Percentiles rank a stretch among this genome's conserved stretches.
Evolutionary conservation across 2,113 vertebrate genomes (phyloP).

Genomic region (Ptilonorhynchus violaceus): DNA sequence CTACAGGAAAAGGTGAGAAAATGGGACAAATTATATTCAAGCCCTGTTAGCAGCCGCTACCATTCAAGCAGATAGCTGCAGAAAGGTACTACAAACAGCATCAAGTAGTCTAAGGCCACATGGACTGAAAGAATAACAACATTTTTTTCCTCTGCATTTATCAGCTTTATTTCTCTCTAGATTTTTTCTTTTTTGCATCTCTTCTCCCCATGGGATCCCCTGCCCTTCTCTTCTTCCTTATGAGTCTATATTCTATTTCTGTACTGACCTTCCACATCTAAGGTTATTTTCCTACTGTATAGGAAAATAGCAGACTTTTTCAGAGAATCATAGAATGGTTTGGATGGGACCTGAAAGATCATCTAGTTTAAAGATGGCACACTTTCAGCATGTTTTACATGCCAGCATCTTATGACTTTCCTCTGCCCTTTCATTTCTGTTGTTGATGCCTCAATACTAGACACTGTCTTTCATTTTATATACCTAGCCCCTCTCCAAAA

Average conservation of each 20-base stretch:
- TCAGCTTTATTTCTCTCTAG: not conserved
- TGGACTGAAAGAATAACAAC: not conserved
- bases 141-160: not conserved
- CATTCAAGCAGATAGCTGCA: not conserved
- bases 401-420: not conserved
- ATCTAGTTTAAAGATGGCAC: not conserved
- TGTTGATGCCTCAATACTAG: not conserved
- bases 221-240: not conserved
- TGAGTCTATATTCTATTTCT: not conserved
- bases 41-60: not conserved
- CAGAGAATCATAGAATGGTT: not conserved
- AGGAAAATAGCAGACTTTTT: not conserved
- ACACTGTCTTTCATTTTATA: not conserved
- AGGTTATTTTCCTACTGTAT: not conserved
- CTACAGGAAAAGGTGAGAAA: not conserved
- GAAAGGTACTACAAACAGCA: not conserved
- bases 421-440: not conserved
- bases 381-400: not conserved
- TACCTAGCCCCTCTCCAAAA: not conserved
- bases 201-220: not conserved
- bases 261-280: not conserved
- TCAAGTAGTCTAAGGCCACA: not conserved
- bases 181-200: not conserved
- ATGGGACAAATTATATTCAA: not conserved
- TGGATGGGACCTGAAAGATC: not conserved